A percentile compares a stretch with the other conserved stretches of the same genome.
phyloP scores from a whole-genome alignment of 2,797 vertebrate species.

The Scolopax rusticola region DNA sequence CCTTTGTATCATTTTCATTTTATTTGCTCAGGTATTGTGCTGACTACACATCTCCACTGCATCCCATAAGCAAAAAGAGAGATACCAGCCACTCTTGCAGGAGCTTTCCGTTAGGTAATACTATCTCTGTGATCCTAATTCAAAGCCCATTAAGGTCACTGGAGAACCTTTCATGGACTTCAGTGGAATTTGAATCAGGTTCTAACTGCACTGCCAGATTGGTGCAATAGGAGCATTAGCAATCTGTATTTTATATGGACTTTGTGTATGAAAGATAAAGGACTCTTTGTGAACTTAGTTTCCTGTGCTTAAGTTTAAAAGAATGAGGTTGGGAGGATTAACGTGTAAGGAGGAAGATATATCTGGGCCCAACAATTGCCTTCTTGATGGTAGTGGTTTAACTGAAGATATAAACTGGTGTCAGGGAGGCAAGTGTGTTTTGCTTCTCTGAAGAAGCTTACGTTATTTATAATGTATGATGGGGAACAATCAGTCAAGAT shows the following conservation, averaged over 20 bases:
- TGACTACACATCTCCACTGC: constrained; percentile 69
- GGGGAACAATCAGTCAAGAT: constrained; percentile 79
- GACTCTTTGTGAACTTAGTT: constrained; percentile 21
- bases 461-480: constrained; percentile 74
- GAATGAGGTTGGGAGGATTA: constrained; percentile 7
- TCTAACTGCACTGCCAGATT: constrained; percentile 6
- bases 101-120: constrained; percentile 60
- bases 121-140: constrained; percentile 50
- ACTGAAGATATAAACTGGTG: constrained; percentile 57
- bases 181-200: constrained; percentile 28
- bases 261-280: neutral
- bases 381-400: constrained; percentile 76
- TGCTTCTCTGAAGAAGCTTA: constrained; percentile 85
- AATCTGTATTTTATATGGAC: constrained; percentile 46
- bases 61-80: constrained; percentile 67
- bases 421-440: constrained; percentile 78
- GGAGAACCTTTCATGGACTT: constrained; percentile 16
- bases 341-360: constrained; percentile 48
- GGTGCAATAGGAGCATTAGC: constrained; percentile 62
- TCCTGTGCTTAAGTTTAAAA: constrained; percentile 38
- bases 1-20: constrained; percentile 74
- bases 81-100: constrained; percentile 71
- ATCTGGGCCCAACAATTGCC: constrained; percentile 80
- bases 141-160: constrained; percentile 31
- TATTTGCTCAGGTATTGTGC: constrained; percentile 84